Conservation (phyloP, 2,888 invertebrate species). For the Sarcophaga subvicina region DNA sequence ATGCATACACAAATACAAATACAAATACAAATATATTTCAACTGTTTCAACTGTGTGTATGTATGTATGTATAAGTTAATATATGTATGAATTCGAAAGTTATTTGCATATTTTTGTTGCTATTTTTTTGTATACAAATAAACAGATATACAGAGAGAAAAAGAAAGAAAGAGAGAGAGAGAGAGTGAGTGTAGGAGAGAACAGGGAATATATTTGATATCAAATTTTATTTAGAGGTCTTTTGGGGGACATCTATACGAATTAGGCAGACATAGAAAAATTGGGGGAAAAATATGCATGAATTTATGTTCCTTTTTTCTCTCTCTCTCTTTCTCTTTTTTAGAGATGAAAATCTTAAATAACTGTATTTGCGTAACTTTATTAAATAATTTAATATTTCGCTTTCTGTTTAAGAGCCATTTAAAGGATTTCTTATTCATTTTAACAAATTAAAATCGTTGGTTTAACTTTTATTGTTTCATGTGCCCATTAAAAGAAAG, state of each 20-base stretch:
- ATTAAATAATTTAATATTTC: too few species aligned
- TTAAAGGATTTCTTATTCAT: too few species aligned
- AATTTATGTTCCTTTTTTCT: background rate
- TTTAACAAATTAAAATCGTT: too few species aligned
- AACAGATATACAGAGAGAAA: background rate
- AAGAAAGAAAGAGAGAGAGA: background rate
- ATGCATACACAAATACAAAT: constrained; percentile 13
- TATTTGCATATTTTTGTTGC: constrained; percentile 59
- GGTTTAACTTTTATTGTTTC: background rate
- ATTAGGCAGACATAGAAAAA: constrained; percentile 6
- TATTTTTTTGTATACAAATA: constrained; percentile 2
- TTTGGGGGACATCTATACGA: constrained; percentile 52
- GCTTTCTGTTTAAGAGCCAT: too few species aligned
- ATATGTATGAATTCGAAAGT: background rate
- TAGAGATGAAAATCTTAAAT: too few species aligned
- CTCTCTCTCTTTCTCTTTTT: background rate
- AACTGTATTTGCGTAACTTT: too few species aligned
- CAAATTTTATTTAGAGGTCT: constrained; percentile 61
- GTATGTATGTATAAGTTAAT: background rate
- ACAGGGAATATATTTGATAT: constrained; percentile 12
- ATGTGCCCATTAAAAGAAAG: constrained; percentile 16
- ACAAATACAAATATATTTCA: background rate
- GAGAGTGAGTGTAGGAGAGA: background rate
- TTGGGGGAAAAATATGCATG: background rate
- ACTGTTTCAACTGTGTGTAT: background rate